A percentile compares a stretch with the other conserved stretches of the same genome.
Evolutionary conservation across 1,140 invertebrate genomes (phyloP).

Genomic region (Telenomus remus): DNA sequence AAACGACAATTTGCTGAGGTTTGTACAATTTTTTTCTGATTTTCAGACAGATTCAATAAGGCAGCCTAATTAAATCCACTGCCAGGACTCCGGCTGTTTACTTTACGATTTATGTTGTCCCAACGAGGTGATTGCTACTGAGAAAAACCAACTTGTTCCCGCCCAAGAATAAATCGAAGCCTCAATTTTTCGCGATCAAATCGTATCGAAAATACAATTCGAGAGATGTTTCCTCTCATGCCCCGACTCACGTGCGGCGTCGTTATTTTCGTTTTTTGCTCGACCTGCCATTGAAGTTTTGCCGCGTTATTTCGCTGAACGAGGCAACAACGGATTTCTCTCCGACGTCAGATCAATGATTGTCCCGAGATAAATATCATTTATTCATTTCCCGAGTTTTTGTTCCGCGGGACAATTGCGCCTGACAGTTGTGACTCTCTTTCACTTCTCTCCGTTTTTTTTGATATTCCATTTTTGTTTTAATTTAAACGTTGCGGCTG

Average conservation of each 20-base stretch:
- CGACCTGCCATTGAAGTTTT: conserved; percentile 1
- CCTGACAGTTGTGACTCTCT: conserved; percentile 1
- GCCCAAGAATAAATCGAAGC: conserved; percentile 2
- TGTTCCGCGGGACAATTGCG: conserved; percentile 2
- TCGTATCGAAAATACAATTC: conserved; percentile 17
- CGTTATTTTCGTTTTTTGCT: conserved; percentile 22
- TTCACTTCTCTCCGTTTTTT: too few species aligned
- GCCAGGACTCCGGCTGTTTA: too few species aligned
- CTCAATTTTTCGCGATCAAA: conserved; percentile 14
- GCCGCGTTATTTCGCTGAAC: conserved; percentile 17
- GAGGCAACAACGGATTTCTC: conserved; percentile 4
- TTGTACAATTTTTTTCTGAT: too few species aligned
- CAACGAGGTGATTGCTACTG: background rate
- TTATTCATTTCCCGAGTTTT: conserved; percentile 8
- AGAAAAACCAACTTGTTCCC: background rate
- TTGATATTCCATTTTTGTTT: too few species aligned
- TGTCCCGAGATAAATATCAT: conserved; percentile 11
- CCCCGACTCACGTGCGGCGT: background rate
- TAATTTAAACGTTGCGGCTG: conserved; percentile 12
- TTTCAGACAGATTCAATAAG: too few species aligned
- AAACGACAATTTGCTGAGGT: too few species aligned
- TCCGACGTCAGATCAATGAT: conserved; percentile 31
- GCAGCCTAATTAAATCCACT: too few species aligned
- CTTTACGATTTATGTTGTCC: background rate
- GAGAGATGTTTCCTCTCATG: conserved; percentile 10